Evolutionary conservation across 2,797 vertebrate genomes (phyloP), one percentile per base, ranked within the genome.

Genomic region (Halcyon leucocephala): DNA sequence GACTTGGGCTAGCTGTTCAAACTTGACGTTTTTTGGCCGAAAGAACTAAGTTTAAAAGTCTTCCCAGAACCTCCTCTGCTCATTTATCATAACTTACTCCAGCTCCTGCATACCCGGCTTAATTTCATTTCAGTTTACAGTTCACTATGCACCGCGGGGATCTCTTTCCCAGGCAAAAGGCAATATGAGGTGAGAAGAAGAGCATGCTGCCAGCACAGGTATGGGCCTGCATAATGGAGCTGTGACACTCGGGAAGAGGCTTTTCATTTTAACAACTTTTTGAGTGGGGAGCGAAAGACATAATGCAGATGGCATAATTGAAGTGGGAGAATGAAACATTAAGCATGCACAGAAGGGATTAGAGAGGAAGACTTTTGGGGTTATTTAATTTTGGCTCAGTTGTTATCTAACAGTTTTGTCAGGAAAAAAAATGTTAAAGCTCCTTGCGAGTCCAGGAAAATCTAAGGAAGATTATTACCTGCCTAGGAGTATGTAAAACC

Each of bases 141-240:
- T 95, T 96, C 97, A 97, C 97, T 97, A 94, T 86, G 97, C 98
- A 94, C 98, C 24, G 92, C 98, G 10, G 98, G 98, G 97, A 98
- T 98, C 97, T 97, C 97, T 97, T 98, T 97, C 92, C 97, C 92
- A 98, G 97, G 98, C 98, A 98, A 98, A 98, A 99, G 98, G 98
- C 99, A 99, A 99, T 99, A 98, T 98, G 99, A 99, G 99, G 99
- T 99, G 99, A 98, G 98, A 99, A 99, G 98, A 98, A 98, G 98
- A 98, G 96, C 98, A 97, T 98, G 98, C 98, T 98, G 98, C 97
- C 98, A 96, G 97, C 98, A 97, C 98, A 99, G 99, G 99, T 99
- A 99, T 97, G 98, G 99, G 98, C 99, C 99, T 99, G 99, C 98
- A 99, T 98, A 99, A 99, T 98, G 97, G 98, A 98, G 97, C 96